Evolutionary conservation across 2,113 vertebrate species (phyloP), one percentile per base, ranked within the genome.

Genomic region (Stercorarius parasiticus): DNA sequence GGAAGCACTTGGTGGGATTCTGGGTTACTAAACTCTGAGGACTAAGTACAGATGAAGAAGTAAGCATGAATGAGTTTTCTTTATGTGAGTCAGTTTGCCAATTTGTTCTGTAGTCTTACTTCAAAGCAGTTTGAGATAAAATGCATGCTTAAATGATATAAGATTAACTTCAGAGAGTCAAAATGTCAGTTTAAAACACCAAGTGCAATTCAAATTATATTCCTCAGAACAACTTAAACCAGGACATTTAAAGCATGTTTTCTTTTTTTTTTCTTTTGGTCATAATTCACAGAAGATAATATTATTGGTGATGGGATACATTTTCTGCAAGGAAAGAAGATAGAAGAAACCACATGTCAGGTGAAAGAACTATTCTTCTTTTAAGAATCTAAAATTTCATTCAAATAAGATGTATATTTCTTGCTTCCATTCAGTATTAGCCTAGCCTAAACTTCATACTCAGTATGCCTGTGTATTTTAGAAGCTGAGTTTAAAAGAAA

Each of bases 201-300:
- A 61, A 89, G 13, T 73, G 64, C 32, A 82, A 50, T 91, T 92
- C 65, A 91, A 65, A 80, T 53, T 0, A 53, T 76, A 34, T 61
- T 85, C 34, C 42, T 84, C 38, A 49, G 61, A 69, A 89, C 77
- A 84, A 61, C 32, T 43, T 55, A 23, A 59, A 90, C 1, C 26
- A 47, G 65, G n/a, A 69, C 10, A 52, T 94, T 59, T 74, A 69
- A 89, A 92, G 56, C 17, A 66, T 43, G 6, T 86, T 86, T 92
- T 52, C 34, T 96, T 86, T 52, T 43, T 10, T n/a, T 70, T 34
- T 76, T 83, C 36, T 90, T 79, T 53, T 76, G 8, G 65, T 81
- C 90, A 96, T 95, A 90, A 82, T 79, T 92, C 94, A 95, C 96
- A 93, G 97, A 98, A 96, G 97, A 97, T 80, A 97, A 93, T 85